Base-by-base conservation (phyloP, 2,797 vertebrate species). In the Enteromius anoplus region DNA sequence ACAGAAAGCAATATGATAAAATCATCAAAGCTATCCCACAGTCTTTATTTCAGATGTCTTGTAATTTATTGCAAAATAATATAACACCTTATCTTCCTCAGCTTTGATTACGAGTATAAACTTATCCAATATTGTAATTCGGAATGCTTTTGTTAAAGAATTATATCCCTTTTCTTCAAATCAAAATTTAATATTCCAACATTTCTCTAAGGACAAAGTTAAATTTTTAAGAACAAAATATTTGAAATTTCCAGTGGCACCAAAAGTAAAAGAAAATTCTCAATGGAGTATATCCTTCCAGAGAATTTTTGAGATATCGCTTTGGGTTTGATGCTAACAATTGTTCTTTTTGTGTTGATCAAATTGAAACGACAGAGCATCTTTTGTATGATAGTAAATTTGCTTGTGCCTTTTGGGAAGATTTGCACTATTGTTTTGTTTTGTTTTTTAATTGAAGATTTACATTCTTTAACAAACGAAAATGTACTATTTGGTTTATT, bases 291-390 rank as follows among this genome's bases (percentile, higher is more conserved):
- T 23, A 37, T 66, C 64, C 64, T 26, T 53, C 21, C 2, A 15
- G 45, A n/a, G 64, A 68, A 37, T 53, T 53, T 4, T 12, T 66
- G 15, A 79, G 62, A 53, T 15, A 8, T 51, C 0, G 26, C 37
- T 66, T 68, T 82, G 40, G n/a, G 37, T 12, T 66, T 40, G 65
- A 68, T n/a, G 9, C 40, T 40, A 42, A 23, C 5, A 68, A 68
- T 5, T 37, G 32, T 34, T 37, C 17, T 7, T 40, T 40, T n/a
- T 12, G 10, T 21, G 32, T 6, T n/a, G 1, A 68, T 12, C 8
- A 34, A 34, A 19, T 2, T 65, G 15, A 66, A 11, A 37, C 37
- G 6, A 34, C 64, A 34, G 29, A 34, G 11, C 34, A 42, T 68
- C 1, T 42, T n/a, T 14, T n/a, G 1, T 42, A 23, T 23, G 21